phyloP scores from a whole-genome alignment of 2,113 vertebrate species.

The Corythoichthys haematopterus region DNA sequence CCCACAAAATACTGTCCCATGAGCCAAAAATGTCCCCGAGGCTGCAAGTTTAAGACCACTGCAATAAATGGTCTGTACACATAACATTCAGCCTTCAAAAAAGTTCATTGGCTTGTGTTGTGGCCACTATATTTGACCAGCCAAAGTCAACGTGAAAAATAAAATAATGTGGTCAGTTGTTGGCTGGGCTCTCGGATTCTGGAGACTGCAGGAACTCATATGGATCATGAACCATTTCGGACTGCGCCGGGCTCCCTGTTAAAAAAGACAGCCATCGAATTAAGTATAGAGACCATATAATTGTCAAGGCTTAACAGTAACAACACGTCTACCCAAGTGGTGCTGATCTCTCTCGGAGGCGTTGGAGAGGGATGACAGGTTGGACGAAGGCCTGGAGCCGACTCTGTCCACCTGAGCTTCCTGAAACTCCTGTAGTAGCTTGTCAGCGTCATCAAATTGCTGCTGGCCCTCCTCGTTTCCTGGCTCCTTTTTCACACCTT shows the following conservation, averaged over 20 bases:
- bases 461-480: conserved; percentile 85
- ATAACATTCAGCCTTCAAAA: conserved; percentile 37
- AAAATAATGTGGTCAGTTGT: conserved; percentile 62
- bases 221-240: conserved; percentile 87
- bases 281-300: neutral
- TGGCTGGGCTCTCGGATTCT: conserved; percentile 74
- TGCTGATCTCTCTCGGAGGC: conserved; percentile 91
- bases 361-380: conserved; percentile 93
- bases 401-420: conserved; percentile 88
- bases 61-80: conserved; percentile 58
- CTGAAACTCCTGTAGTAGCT: conserved; percentile 92
- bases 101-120: conserved; percentile 9
- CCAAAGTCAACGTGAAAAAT: neutral
- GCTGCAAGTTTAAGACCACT: too few species aligned
- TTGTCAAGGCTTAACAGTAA: neutral
- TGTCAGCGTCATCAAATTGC: conserved; percentile 86
- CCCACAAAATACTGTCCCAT: too few species aligned
- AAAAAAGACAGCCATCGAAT: conserved; percentile 8
- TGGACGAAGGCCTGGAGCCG: conserved; percentile 90
- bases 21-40: too few species aligned
- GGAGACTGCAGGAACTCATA: conserved; percentile 96
- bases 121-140: conserved; percentile 20
- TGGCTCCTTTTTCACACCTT: conserved; percentile 87
- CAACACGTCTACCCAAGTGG: conserved; percentile 73
- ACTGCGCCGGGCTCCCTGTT: conserved; percentile 86